Conservation (phyloP, 2,113 vertebrate species). For the Tauraco erythrolophus region DNA sequence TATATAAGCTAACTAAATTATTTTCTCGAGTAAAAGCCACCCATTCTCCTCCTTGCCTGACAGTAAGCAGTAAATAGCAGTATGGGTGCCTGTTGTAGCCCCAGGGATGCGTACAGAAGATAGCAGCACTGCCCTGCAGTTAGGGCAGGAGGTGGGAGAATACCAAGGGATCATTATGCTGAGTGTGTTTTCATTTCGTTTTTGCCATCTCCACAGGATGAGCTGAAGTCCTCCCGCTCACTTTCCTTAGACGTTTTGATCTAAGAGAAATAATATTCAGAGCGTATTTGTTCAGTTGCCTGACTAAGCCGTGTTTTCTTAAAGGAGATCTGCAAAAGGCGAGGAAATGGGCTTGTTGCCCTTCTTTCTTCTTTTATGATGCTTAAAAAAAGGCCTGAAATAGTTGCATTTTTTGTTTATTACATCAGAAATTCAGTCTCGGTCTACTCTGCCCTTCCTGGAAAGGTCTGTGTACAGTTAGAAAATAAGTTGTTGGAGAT, state of each 20-base stretch:
- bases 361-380: not conserved
- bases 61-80: not conserved
- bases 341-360: constrained; percentile 8
- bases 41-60: not conserved
- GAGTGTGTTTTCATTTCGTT: not conserved
- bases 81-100: not conserved
- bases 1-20: not conserved
- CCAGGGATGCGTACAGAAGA: not conserved
- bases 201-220: not conserved
- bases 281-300: not conserved
- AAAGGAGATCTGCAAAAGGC: not conserved
- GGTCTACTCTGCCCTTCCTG: not conserved
- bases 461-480: not conserved
- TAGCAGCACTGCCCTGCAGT: not conserved
- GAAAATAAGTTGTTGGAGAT: not conserved
- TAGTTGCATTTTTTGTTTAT: not conserved
- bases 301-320: not conserved
- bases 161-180: not conserved
- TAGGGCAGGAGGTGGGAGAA: not conserved
- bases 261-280: not conserved
- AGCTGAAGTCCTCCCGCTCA: not conserved
- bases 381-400: not conserved
- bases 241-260: not conserved
- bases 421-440: not conserved
- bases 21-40: not conserved